Conservation (phyloP, 2,888 invertebrate genomes). For the Nephrotoma appendiculata region DNA sequence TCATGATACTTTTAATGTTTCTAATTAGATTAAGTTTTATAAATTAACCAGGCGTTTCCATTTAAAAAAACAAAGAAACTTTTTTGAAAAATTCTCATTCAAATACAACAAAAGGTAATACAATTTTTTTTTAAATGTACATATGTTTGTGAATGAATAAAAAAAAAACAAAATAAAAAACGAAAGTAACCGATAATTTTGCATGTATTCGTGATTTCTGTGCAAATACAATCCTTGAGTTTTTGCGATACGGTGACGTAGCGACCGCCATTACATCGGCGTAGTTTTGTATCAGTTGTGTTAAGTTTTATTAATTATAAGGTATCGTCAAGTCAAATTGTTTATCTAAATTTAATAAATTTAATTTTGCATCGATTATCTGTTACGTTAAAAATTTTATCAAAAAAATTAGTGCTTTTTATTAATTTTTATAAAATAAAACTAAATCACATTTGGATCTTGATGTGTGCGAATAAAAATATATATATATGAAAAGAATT, state of each 20-base stretch:
- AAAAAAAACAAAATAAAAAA: not conserved
- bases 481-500: not conserved
- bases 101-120: not conserved
- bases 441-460: not conserved
- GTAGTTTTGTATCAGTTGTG: conserved; percentile 18
- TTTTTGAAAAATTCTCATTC: not conserved
- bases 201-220: conserved; percentile 7
- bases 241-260: conserved; percentile 32
- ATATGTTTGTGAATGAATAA: not conserved
- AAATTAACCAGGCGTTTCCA: not conserved
- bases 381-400: not conserved
- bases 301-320: conserved; percentile 7
- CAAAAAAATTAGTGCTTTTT: not conserved
- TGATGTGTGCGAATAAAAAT: not conserved
- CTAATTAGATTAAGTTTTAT: not conserved
- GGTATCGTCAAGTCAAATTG: not conserved
- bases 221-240: conserved; percentile 8
- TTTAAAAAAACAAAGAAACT: not conserved
- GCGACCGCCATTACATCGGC: conserved; percentile 32
- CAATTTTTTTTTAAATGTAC: not conserved
- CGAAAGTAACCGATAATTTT: conserved; percentile 6
- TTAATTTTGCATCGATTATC: not conserved
- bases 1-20: not conserved
- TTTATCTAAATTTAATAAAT: not conserved
- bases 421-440: not conserved